Evolutionary conservation across 2,113 vertebrate genomes (phyloP).

Genomic region (Trichechus manatus): DNA sequence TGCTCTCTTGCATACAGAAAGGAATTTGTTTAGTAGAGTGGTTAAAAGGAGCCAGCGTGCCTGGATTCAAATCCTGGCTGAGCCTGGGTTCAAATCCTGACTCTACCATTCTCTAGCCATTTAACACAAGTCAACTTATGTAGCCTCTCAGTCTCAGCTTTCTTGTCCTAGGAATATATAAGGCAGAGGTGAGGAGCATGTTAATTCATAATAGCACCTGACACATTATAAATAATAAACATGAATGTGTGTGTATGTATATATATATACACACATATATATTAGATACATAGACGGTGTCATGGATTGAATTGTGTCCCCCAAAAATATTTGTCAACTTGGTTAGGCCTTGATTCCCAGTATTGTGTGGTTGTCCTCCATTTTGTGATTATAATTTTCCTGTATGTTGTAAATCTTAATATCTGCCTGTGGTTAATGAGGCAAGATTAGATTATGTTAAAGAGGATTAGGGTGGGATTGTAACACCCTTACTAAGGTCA

Average conservation of each 20-base stretch:
- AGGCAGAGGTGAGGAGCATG: not conserved
- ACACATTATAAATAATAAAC: slow-evolving; percentile 5
- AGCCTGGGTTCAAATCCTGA: not conserved
- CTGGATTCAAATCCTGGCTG: not conserved
- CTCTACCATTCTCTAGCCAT: not conserved
- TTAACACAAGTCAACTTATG: not conserved
- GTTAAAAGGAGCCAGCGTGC: not conserved
- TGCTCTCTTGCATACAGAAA: not conserved
- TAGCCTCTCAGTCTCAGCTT: not conserved
- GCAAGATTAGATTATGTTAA: no score
- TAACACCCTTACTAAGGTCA: no score
- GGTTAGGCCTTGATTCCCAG: no score
- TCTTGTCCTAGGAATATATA: not conserved
- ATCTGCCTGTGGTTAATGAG: no score
- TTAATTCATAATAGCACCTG: not conserved
- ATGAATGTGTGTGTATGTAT: not conserved
- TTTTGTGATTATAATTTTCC: no score
- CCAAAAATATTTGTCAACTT: no score
- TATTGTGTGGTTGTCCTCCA: no score
- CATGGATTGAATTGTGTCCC: no score
- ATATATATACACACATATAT: no score
- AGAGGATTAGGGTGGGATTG: no score
- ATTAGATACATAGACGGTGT: no score
- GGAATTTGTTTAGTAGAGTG: not conserved
- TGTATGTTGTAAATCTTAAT: no score